phyloP scores from a whole-genome alignment of 2,113 vertebrate species.

The Baryphthengus martii region DNA sequence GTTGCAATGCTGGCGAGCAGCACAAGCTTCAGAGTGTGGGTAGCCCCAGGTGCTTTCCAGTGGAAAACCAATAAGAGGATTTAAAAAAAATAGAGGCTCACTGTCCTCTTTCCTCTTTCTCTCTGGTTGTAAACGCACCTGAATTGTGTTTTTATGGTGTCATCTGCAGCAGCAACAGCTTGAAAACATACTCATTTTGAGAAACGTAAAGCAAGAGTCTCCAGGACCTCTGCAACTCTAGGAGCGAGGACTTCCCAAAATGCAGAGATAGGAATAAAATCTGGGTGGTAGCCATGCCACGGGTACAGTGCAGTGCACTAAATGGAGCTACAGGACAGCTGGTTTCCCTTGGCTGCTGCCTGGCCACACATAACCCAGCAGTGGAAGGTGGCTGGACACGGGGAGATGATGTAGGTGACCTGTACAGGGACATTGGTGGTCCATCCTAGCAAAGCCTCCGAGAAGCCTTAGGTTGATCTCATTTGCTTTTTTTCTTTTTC shows the following conservation, averaged over 20 bases:
- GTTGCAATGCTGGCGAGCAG: background rate
- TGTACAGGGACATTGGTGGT: rapidly evolving
- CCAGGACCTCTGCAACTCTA: background rate
- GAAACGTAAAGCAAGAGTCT: rapidly evolving
- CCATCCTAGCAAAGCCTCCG: background rate
- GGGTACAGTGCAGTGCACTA: background rate
- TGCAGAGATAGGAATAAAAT: rapidly evolving
- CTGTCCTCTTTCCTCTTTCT: no score
- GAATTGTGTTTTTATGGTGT: background rate
- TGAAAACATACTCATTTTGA: rapidly evolving
- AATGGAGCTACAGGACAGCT: background rate
- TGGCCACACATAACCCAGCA: rapidly evolving
- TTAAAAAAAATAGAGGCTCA: background rate
- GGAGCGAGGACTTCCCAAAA: background rate
- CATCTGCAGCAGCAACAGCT: background rate
- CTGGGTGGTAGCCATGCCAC: background rate
- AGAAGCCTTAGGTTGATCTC: background rate
- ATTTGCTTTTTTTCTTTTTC: background rate
- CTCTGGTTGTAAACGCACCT: background rate
- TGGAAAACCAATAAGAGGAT: background rate
- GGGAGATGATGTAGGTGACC: background rate
- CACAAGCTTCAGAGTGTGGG: rapidly evolving
- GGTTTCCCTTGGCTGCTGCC: background rate
- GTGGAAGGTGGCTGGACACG: rapidly evolving
- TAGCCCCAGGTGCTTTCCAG: background rate